Conservation (phyloP, 2,113 vertebrate species). For the Piaya cayana region DNA sequence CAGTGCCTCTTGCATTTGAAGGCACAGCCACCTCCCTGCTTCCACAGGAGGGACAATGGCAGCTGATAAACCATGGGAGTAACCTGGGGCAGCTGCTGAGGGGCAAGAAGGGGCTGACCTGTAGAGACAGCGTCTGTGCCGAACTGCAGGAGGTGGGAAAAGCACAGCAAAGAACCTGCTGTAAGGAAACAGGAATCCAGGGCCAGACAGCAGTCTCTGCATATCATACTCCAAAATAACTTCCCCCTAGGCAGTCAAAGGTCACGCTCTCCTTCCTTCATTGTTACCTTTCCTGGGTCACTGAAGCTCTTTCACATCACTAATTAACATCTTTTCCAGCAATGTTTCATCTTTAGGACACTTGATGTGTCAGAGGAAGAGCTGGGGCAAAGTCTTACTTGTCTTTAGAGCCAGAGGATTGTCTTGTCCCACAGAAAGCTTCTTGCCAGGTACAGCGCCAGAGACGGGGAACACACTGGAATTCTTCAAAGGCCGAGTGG, state of each 20-base stretch:
- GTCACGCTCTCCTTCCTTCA: background rate
- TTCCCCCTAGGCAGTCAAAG: background rate
- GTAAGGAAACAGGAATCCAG: background rate
- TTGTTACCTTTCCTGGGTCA: background rate
- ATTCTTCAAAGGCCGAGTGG: constrained; percentile 61
- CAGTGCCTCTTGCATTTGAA: background rate
- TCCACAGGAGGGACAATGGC: background rate
- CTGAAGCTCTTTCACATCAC: background rate
- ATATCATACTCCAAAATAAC: background rate
- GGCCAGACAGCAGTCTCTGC: background rate
- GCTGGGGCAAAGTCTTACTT: background rate
- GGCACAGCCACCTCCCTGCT: background rate
- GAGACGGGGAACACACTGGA: constrained; percentile 42
- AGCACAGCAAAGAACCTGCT: background rate
- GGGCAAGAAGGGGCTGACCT: background rate
- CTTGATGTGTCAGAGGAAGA: background rate
- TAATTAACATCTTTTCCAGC: background rate
- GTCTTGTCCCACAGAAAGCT: constrained; percentile 38
- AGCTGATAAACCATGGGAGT: background rate
- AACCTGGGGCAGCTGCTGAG: background rate
- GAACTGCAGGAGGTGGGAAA: background rate
- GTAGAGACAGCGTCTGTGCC: background rate
- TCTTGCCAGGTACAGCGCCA: background rate
- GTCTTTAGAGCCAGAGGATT: constrained; percentile 12
- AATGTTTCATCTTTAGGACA: background rate